These are phyloP conservation scores for Setophaga petechia DNA, from an alignment of 2,113 vertebrate genomes.

Conservation along the genomic window DNA sequence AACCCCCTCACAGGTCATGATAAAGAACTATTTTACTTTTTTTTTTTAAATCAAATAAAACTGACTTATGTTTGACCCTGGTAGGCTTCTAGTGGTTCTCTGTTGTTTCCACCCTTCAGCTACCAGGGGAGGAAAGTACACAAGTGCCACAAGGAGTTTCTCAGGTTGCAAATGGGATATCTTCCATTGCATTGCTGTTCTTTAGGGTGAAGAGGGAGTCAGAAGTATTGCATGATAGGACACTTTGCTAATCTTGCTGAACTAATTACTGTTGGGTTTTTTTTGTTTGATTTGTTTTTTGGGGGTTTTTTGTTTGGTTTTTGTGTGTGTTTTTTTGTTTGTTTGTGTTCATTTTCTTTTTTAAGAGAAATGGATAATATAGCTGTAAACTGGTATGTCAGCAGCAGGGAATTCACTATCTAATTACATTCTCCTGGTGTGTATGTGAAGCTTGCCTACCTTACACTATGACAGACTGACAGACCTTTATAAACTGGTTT, in stretches of 20 bases:
- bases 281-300: not conserved
- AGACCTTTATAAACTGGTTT: not conserved
- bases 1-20: fast-evolving
- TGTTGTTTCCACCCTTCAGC: not conserved
- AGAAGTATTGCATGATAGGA: not conserved
- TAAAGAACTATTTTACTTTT: too few relatives aligned
- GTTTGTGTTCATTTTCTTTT: not conserved
- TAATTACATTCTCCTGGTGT: not conserved
- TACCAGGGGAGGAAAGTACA: not conserved
- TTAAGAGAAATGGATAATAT: not conserved
- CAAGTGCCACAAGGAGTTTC: not conserved
- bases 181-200: not conserved
- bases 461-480: not conserved
- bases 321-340: too few relatives aligned
- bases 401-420: not conserved
- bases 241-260: not conserved
- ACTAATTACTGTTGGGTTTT: not conserved
- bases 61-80: not conserved
- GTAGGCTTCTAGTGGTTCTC: not conserved
- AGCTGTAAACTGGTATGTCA: not conserved
- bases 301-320: too few relatives aligned
- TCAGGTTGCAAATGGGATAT: not conserved
- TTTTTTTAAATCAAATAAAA: not conserved
- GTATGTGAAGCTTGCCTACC: not conserved
- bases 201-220: not conserved